Evolutionary conservation across 1,140 invertebrate species (phyloP).

Genomic region (Periplaneta americana): DNA sequence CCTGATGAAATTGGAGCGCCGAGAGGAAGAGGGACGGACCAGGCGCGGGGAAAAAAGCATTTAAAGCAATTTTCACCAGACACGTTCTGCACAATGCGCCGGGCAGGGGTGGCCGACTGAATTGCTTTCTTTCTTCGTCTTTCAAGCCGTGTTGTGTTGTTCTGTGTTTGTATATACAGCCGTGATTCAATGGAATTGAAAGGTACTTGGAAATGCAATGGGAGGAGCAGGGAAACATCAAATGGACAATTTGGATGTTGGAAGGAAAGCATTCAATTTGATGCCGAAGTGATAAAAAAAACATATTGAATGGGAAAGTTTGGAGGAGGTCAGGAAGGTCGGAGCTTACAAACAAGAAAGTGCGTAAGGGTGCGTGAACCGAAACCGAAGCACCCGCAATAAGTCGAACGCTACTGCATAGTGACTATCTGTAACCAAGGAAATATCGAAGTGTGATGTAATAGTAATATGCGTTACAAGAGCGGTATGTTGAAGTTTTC

Average conservation of each 20-base stretch:
- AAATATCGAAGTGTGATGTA: too few relatives aligned
- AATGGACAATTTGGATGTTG: background rate
- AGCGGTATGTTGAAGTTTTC: too few relatives aligned
- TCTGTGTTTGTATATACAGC: background rate
- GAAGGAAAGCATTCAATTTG: background rate
- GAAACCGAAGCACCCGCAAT: too few relatives aligned
- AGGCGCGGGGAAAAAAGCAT: background rate
- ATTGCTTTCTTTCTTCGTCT: background rate
- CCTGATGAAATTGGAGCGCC: background rate
- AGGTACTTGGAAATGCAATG: background rate
- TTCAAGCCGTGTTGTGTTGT: background rate
- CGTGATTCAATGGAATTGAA: background rate
- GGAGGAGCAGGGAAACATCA: background rate
- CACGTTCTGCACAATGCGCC: background rate
- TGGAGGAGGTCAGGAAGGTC: too few relatives aligned
- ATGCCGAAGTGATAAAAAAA: background rate
- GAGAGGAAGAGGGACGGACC: background rate
- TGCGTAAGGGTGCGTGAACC: too few relatives aligned
- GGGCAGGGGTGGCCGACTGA: background rate
- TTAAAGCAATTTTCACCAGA: slow-evolving; percentile 13
- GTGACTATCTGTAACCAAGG: too few relatives aligned
- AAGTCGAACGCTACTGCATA: too few relatives aligned
- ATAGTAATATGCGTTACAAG: too few relatives aligned
- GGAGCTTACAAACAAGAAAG: too few relatives aligned
- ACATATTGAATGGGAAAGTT: background rate